phyloP scores from a whole-genome alignment of 2,888 invertebrate genomes.

The Laothoe populi region DNA sequence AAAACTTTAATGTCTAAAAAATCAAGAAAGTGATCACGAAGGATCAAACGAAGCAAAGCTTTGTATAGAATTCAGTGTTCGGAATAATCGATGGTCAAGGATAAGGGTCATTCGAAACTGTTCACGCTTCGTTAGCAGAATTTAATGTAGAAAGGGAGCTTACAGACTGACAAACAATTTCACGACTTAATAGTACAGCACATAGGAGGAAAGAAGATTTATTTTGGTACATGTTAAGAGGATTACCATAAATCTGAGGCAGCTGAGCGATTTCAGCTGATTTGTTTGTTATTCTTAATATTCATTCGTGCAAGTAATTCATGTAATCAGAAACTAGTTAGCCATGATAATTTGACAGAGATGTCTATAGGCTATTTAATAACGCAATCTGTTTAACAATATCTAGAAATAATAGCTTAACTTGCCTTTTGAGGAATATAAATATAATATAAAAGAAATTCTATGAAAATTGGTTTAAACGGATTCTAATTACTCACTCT shows the following conservation, averaged over 20 bases:
- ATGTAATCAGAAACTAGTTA: neutral
- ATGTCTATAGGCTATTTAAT: too few relatives aligned
- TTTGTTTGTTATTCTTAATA: neutral
- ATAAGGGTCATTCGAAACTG: neutral
- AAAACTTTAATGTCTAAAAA: slow-evolving; percentile 7
- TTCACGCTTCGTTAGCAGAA: slow-evolving; percentile 12
- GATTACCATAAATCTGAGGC: neutral
- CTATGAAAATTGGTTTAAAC: neutral
- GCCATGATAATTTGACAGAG: neutral
- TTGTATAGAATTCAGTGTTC: neutral
- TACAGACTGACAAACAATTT: neutral
- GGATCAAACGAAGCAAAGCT: neutral
- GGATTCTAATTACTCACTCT: neutral
- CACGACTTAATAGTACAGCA: neutral
- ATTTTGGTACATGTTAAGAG: neutral
- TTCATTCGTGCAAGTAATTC: neutral
- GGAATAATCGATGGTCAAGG: neutral
- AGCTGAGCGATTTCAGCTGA: neutral
- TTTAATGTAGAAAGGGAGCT: neutral
- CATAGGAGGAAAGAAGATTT: neutral
- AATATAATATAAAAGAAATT: too few relatives aligned
- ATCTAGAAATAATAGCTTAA: too few relatives aligned
- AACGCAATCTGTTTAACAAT: too few relatives aligned
- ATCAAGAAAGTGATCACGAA: neutral
- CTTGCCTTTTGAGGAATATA: too few relatives aligned